A percentile compares a stretch with the other conserved stretches of the same genome.
Evolutionary conservation across 2,888 invertebrate species (phyloP).

Genomic region (Monochamus alternatus): DNA sequence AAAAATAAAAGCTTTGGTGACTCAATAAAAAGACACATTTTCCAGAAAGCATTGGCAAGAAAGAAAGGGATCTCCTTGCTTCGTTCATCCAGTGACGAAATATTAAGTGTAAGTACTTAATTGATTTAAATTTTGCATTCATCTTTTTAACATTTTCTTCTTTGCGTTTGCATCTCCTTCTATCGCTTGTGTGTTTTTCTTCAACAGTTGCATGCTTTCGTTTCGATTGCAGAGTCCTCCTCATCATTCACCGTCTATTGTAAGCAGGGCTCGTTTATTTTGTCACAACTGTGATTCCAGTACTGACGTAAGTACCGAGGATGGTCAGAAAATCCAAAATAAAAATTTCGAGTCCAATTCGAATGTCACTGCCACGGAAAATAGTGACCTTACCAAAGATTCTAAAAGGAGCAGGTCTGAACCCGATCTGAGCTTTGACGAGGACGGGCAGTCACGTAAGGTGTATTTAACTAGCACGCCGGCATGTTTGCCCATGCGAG

Average conservation of each 20-base stretch:
- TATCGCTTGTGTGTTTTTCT: slow-evolving; percentile 41
- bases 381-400: slow-evolving; percentile 19
- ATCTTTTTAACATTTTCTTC: slow-evolving; percentile 1
- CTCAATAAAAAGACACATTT: slow-evolving; percentile 89
- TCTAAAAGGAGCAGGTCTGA: slow-evolving; percentile 61
- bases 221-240: slow-evolving; percentile 60
- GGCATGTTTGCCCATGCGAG: slow-evolving; percentile 63
- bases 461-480: slow-evolving; percentile 69
- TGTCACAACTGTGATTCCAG: slow-evolving; percentile 68
- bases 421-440: slow-evolving; percentile 60
- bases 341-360: slow-evolving; percentile 50
- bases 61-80: slow-evolving; percentile 61
- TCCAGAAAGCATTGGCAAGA: slow-evolving; percentile 75
- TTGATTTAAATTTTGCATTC: neutral
- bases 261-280: slow-evolving; percentile 65
- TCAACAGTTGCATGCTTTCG: slow-evolving; percentile 50
- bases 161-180: slow-evolving; percentile 29
- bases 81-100: slow-evolving; percentile 66
- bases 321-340: slow-evolving; percentile 55
- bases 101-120: slow-evolving; percentile 66
- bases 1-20: slow-evolving; percentile 83
- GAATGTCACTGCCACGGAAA: slow-evolving; percentile 26
- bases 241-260: slow-evolving; percentile 52
- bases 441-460: slow-evolving; percentile 39
- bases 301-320: slow-evolving; percentile 60